These are phyloP conservation scores for Podotricha telesiphe DNA, from an alignment of 2,888 invertebrate genomes.

Conservation along the genomic window DNA sequence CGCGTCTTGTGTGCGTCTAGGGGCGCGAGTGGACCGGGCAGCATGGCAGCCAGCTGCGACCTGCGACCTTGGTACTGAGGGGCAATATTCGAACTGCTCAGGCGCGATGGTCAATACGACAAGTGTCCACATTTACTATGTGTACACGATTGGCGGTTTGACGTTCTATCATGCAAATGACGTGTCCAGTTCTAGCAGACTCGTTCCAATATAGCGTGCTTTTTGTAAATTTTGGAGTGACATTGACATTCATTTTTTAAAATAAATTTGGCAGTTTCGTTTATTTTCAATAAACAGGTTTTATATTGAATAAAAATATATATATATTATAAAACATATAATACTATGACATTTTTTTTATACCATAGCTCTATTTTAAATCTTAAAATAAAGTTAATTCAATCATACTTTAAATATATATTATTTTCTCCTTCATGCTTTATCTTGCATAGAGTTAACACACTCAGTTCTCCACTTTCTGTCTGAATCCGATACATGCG, in stretches of 20 bases:
- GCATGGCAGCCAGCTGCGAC: constrained; percentile 73
- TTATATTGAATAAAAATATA: background rate
- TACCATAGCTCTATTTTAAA: too few species aligned
- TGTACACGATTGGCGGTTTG: constrained; percentile 39
- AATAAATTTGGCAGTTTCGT: background rate
- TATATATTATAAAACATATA: background rate
- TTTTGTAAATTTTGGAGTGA: constrained; percentile 20
- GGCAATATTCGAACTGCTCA: constrained; percentile 53
- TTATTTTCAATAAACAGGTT: background rate
- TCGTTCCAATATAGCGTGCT: constrained; percentile 1
- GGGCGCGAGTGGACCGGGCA: constrained; percentile 72
- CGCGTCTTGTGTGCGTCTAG: constrained; percentile 71
- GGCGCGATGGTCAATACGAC: constrained; percentile 49
- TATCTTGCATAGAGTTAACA: too few species aligned
- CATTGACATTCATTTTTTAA: constrained; percentile 24
- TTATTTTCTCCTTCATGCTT: too few species aligned
- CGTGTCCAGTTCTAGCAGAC: background rate
- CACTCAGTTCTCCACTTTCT: too few species aligned
- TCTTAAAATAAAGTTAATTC: too few species aligned
- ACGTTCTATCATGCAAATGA: background rate
- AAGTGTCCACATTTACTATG: constrained; percentile 41
- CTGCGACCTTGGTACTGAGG: constrained; percentile 65
- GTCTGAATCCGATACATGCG: too few species aligned
- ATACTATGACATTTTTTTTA: too few species aligned
- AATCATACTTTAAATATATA: too few species aligned